Conservation (phyloP, 2,797 vertebrate genomes). For the Xerus rutilus region DNA sequence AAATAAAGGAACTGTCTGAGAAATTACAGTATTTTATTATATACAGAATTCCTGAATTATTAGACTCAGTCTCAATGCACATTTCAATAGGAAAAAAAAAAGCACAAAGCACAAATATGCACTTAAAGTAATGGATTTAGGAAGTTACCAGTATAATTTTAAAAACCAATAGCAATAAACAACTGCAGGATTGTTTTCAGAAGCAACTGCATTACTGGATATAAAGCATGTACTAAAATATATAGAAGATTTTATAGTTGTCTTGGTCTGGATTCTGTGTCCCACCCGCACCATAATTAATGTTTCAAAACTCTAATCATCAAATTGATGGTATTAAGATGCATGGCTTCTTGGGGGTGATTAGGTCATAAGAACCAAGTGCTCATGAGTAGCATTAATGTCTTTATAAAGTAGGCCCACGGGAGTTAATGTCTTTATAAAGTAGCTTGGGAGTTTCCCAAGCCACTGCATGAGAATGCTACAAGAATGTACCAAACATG, state of each 20-base stretch:
- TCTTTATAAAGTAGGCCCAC: neutral
- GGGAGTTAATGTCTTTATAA: neutral
- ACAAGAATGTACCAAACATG: neutral
- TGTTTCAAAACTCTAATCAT: neutral
- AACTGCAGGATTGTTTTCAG: neutral
- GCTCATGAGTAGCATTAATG: too few relatives aligned
- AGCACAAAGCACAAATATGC: neutral
- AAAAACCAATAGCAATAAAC: neutral
- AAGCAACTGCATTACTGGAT: neutral
- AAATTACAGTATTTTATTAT: conserved; percentile 21
- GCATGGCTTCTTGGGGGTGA: neutral
- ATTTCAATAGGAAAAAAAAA: conserved; percentile 13
- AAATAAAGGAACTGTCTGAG: neutral
- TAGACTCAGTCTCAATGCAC: neutral
- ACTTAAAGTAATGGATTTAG: conserved; percentile 1
- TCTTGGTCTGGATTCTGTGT: neutral
- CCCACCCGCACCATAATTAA: neutral
- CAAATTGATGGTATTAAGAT: neutral
- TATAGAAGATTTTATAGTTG: neutral
- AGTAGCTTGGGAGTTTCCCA: neutral
- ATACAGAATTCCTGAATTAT: neutral
- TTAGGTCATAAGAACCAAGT: neutral
- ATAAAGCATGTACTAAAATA: neutral
- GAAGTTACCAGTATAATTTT: neutral
- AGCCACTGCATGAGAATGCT: neutral